Evolutionary conservation across 1,140 invertebrate genomes (phyloP), one percentile per base, ranked within the genome.

Genomic region (Battus philenor): DNA sequence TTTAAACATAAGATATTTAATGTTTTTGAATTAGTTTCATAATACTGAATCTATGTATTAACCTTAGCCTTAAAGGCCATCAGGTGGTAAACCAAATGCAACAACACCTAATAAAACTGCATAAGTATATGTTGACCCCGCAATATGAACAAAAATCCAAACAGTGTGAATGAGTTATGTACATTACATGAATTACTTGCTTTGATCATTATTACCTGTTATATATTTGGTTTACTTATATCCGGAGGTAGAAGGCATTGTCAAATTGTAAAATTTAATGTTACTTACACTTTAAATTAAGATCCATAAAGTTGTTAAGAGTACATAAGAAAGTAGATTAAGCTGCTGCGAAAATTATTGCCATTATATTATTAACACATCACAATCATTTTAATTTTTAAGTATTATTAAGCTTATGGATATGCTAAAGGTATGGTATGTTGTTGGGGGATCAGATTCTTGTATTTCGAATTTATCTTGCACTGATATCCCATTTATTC

Each of bases 341-440:
- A 53, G 57, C 36, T 54, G 54, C 34, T 43, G 22, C 50, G 54
- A 55, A 33, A 45, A 6, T 51, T 54, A 59, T 64, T 70, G 70
- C 70, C 67, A 73, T 71, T 62, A 60, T 65, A 60, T 62, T 64
- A 55, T 67, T 55, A 64, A 54, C 47, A 38, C 33, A 41, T 27
- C 24, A 44, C 46, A 34, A 46, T 31, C 12, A 41, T 41, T 27
- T 22, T 34, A 18, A 39, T 27, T 39, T 39, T 2, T 39, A 27
- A 39, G 36, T 39, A 41, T 16, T 6, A 6, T 41, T 41, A 41
- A 41, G 22, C 38, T 41, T 41, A 27, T 27, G 24, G 13, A 41
- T 29, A 41, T 41, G 38, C 24, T 36, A 33, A 16, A 4, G 27
- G 29, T 6, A 16, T 15, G 7, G 18, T 38, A 13, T 27, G 12